Base-by-base conservation (phyloP, 2,113 vertebrate genomes). In the Empidonax alnorum region DNA sequence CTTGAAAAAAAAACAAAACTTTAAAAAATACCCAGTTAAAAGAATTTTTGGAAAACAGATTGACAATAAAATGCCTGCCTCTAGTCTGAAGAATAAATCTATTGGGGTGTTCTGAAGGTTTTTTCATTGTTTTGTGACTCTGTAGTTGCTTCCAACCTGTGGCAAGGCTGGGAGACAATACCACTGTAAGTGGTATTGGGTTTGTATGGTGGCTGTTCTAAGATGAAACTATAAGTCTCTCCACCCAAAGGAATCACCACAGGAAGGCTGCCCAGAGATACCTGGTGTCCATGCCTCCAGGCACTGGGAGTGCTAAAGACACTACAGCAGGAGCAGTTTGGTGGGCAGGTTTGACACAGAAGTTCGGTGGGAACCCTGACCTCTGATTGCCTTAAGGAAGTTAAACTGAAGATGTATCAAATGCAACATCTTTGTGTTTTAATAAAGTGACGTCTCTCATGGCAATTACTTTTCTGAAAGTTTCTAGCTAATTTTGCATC, bases 241-340 rank as follows among this genome's bases (percentile, higher is more conserved):
- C n/a, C 21, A 24, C 7, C 6, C 17, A 8, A 71, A 84, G 14
- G 21, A 61, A 72, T 14, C 4, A 22, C 0, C 1, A 5, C 4
- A 33, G 10, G 4, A 79, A 7, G 17, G 16, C 17, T 69, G 9
- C 18, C 12, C 6, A 3, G 21, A n/a, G 59, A 27, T 50, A 0
- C 20, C 13, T 33, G 42, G 22, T 65, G 22, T 16, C 12, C 10
- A 27, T 9, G 12, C 4, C 47, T 19, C 17, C n/a, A 67, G 46
- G 15, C n/a, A 28, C 49, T 52, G 55, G 6, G 15, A 78, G 25
- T 23, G 18, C 20, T 24, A 12, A 59, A 72, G 37, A n/a, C 18
- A 19, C 23, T 33, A 31, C n/a, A 27, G 35, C 2, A 53, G 37
- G 24, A 22, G 4, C 14, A 31, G 6, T 62, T 52, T 62, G 27